phyloP scores from a whole-genome alignment of 1,140 invertebrate genomes.

The Palaemon carinicauda region DNA sequence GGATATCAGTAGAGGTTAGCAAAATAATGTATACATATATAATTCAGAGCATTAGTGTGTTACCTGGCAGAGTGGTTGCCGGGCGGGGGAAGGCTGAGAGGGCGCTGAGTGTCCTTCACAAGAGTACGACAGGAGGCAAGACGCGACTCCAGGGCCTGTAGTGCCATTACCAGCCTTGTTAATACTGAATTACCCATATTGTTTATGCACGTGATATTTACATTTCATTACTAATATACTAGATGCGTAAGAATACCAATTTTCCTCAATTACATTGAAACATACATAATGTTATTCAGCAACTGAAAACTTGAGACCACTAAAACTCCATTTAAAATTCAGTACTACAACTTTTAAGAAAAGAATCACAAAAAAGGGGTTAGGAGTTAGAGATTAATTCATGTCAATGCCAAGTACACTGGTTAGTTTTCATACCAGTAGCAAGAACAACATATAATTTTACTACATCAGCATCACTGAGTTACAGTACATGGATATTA shows the following conservation, averaged over 20 bases:
- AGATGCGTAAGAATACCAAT: no score
- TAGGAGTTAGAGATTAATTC: constrained; percentile 26
- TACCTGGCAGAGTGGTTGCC: constrained; percentile 60
- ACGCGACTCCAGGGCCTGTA: constrained; percentile 58
- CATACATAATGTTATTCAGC: no score
- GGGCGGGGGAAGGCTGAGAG: constrained; percentile 55
- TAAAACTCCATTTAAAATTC: not conserved
- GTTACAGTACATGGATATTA: no score
- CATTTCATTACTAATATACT: not conserved
- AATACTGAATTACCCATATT: constrained; percentile 7
- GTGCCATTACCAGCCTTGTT: constrained; percentile 25
- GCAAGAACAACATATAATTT: not conserved
- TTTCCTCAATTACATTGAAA: no score
- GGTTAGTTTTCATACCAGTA: not conserved
- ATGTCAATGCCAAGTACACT: constrained; percentile 12
- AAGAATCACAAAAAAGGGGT: not conserved
- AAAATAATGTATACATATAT: not conserved
- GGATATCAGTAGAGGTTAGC: not conserved
- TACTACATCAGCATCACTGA: no score
- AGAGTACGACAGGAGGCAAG: constrained; percentile 59
- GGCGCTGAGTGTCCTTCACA: constrained; percentile 59
- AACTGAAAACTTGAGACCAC: not conserved
- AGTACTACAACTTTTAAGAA: not conserved
- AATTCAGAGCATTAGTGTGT: constrained; percentile 44
- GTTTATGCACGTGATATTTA: constrained; percentile 11